Percentiles rank a stretch among this genome's conserved stretches.
Conservation (phyloP, 2,888 invertebrate genomes). For the Dicyrtoma fusca region DNA sequence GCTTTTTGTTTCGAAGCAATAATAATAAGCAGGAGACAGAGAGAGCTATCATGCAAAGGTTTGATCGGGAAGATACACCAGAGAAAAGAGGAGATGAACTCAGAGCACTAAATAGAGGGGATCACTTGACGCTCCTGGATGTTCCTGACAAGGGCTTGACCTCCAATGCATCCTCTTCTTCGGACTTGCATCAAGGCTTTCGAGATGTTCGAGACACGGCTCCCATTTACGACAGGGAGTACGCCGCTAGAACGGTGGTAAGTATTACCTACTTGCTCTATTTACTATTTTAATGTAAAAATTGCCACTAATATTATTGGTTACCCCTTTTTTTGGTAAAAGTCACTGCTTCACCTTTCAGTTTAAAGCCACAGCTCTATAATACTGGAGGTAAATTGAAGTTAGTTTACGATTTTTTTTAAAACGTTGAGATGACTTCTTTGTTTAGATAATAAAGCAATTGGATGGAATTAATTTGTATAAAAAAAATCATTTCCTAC, state of each 20-base stretch:
- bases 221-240: slow-evolving; percentile 45
- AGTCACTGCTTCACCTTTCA: background rate
- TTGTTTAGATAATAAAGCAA: no score
- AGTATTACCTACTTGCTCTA: slow-evolving; percentile 19
- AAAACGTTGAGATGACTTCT: no score
- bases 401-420: no score
- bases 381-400: no score
- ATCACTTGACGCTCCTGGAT: slow-evolving; percentile 49
- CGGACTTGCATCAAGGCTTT: slow-evolving; percentile 43
- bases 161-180: slow-evolving; percentile 48
- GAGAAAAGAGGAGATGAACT: slow-evolving; percentile 49
- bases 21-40: no score
- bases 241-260: slow-evolving; percentile 38
- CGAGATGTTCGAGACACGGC: slow-evolving; percentile 43
- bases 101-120: slow-evolving; percentile 50
- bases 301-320: background rate
- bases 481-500: no score
- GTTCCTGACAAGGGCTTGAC: slow-evolving; percentile 41
- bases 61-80: slow-evolving; percentile 49
- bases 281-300: no score
- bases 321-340: no score
- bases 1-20: no score
- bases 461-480: no score
- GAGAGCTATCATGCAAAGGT: slow-evolving; percentile 40
- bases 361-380: no score